Percentiles rank a stretch among this genome's conserved stretches.
phyloP scores from a whole-genome alignment of 2,888 invertebrate species.

The Drosophila siamana region DNA sequence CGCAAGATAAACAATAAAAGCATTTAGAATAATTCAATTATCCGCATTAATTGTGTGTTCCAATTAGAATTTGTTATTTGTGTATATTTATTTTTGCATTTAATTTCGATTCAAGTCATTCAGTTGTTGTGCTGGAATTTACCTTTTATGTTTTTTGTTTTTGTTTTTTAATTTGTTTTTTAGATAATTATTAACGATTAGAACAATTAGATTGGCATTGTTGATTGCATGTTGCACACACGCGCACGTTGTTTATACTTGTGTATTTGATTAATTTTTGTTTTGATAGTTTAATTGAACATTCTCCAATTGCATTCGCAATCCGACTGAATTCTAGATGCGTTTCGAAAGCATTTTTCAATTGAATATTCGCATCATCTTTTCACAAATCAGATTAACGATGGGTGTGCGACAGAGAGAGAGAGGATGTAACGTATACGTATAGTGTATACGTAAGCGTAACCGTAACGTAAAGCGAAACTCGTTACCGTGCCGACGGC shows the following conservation, averaged over 20 bases:
- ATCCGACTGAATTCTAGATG: conserved; percentile 44
- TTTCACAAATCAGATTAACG: conserved; percentile 50
- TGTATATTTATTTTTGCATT: neutral
- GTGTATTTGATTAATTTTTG: conserved; percentile 2
- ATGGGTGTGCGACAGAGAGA: conserved; percentile 11
- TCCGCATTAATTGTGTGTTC: neutral
- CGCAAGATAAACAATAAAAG: neutral
- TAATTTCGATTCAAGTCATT: neutral
- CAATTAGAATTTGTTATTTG: conserved; percentile 5
- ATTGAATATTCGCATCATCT: conserved; percentile 35
- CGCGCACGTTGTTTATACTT: conserved; percentile 21
- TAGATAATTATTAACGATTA: neutral
- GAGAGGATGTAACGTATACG: conserved; percentile 41
- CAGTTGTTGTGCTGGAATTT: conserved; percentile 8
- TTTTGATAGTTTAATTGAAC: conserved; percentile 37
- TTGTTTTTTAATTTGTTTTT: neutral
- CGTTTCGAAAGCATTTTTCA: conserved; percentile 36
- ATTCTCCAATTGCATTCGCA: conserved; percentile 37
- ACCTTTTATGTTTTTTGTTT: conserved; percentile 25
- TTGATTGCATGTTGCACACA: conserved; percentile 14
- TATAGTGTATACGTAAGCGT: conserved; percentile 8
- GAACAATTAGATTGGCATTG: conserved; percentile 2
- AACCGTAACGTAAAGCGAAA: conserved; percentile 8
- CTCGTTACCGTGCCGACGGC: conserved; percentile 81
- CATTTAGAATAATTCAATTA: neutral